Base-by-base conservation (phyloP, 2,888 invertebrate species). In the Artemia sinica region DNA sequence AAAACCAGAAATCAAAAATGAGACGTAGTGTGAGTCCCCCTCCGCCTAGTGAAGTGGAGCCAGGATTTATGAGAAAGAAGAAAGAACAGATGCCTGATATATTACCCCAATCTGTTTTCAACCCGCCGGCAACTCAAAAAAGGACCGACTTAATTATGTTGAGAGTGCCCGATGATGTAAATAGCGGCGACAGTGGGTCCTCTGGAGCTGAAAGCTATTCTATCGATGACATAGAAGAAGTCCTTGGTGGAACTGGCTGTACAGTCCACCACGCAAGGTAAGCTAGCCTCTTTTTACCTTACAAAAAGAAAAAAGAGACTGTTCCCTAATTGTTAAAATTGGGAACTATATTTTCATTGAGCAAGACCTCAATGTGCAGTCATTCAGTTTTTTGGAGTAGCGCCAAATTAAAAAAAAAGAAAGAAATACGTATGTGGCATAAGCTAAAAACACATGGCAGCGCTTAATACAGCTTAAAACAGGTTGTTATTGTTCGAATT, bases 191-290 rank as follows among this genome's bases (percentile, higher is more conserved):
- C 52, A 14, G 66, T 52, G 49, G 67, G 10, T 50, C 69, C 28
- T 69, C 68, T 8, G 68, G 66, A 50, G 68, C 66, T 49, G 72
- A 74, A 65, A 73, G 87, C 58, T 86, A 86, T 74, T 85, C 84
- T 73, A 77, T 86, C 72, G 84, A 85, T 72, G 84, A 84, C 73
- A 81, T 82, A 67, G 84, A 85, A 72, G 83, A 83, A 65, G 84
- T 80, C 8, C 75, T 85, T 68, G 82, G 84, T 68, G 80, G 78
- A 49, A 14, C 65, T 69, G 63, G 49, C 8, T 48, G 49, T 41
- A 28, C 66, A 66, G 58, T 58, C 18, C 58, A 58, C 10, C 58
- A 58, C 18, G 58, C 58, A 10, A 58, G 58, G 58, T 58, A 58
- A 18, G 58, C 10, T 14, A 10, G 18, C 58, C 28, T 4, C 28